Evolutionary conservation across 2,888 invertebrate genomes (phyloP), one percentile per base, ranked within the genome.

Genomic region (Venusia cambrica): DNA sequence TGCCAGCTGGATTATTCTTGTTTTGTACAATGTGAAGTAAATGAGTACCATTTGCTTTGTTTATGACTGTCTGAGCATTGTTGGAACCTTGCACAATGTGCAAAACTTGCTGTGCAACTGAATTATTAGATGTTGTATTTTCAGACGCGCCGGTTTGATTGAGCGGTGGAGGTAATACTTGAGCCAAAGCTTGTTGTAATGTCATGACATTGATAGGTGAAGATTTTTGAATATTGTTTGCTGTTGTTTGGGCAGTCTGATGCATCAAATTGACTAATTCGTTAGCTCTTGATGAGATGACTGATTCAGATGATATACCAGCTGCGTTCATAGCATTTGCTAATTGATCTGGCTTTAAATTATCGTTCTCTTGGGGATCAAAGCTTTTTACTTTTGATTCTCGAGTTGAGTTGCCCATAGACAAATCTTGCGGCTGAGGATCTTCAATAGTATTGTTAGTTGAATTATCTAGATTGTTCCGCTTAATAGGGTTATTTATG

Each of bases 71-170:
- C 42, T 75, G 77, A 30, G 70, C 50, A 56, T 73, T 79, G 52
- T 87, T 87, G 0, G n/a, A n/a, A n/a, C 84, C 80, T 67, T 88
- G 87, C 0, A 88, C 79, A 28, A 88, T 83, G 54, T 88, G 88
- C 18, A 88, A 59, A 19, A 88, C 75, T 62, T 84, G 88, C 1
- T 34, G 31, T 5, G 40, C 2, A 10, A 31, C 27, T 14, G 80
- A 67, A 42, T 59, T 73, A 16, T 61, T 49, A 9, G 61, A 41
- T 34, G 67, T 63, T 36, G 73, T 73, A 39, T 61, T 72, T 22
- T 80, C 81, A 9, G 62, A 35, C 1, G 53, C 26, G 50, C 57
- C 72, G 2, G 73, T 66, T 49, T 79, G 81, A 48, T 81, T 87
- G 3, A 87, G 51, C 0, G 81, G 72, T 1, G 83, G 79, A 10